phyloP scores from a whole-genome alignment of 92 coral and sea anemone species.

The Montipora capitata region DNA sequence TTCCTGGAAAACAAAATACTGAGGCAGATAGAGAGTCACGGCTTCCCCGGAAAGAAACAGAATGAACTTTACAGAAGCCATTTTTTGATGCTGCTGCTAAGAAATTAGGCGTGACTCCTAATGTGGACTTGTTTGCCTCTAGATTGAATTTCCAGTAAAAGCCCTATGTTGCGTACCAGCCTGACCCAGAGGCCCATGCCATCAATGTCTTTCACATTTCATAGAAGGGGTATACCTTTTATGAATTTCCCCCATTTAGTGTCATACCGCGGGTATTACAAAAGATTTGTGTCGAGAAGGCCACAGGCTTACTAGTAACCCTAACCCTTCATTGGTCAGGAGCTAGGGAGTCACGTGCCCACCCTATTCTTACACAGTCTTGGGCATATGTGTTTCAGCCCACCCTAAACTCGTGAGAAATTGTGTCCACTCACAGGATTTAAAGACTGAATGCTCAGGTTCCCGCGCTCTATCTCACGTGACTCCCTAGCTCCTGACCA shows the following conservation, averaged over 20 bases:
- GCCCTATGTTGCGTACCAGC: slow-evolving; percentile 59
- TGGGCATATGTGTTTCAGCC: too few relatives aligned
- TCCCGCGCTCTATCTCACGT: too few relatives aligned
- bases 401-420: too few relatives aligned
- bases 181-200: slow-evolving; percentile 59
- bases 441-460: too few relatives aligned
- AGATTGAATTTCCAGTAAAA: slow-evolving; percentile 38
- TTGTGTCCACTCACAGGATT: too few relatives aligned
- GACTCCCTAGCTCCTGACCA: too few relatives aligned
- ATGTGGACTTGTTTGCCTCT: slow-evolving; percentile 57
- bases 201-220: slow-evolving; percentile 44
- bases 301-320: slow-evolving; percentile 55
- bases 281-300: slow-evolving; percentile 46
- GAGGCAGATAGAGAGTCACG: slow-evolving; percentile 66
- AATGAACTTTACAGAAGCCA: slow-evolving; percentile 48
- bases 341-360: too few relatives aligned
- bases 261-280: slow-evolving; percentile 46
- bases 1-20: slow-evolving; percentile 65
- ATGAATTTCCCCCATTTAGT: slow-evolving; percentile 51
- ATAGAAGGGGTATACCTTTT: slow-evolving; percentile 28
- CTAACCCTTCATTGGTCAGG: slow-evolving; percentile 8
- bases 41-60: slow-evolving; percentile 40
- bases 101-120: slow-evolving; percentile 47
- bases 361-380: too few relatives aligned
- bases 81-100: slow-evolving; percentile 23